These are phyloP conservation scores for Caretta caretta DNA, from an alignment of 2,113 vertebrate species.

Conservation along the genomic window DNA sequence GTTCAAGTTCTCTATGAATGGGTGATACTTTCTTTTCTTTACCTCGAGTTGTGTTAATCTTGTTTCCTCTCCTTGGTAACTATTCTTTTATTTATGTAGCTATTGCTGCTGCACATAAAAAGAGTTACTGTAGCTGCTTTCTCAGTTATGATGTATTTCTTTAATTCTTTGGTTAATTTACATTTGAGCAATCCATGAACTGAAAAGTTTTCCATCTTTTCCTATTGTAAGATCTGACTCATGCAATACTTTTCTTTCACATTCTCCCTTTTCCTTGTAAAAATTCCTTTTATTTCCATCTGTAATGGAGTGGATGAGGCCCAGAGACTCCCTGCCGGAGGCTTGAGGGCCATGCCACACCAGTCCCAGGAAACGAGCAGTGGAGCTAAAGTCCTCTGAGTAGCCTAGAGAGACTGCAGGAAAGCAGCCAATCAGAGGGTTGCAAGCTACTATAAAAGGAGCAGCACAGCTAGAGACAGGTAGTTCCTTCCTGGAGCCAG, in stretches of 20 bases:
- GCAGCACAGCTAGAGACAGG: no score
- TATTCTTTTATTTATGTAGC: neutral
- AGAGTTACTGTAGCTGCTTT: neutral
- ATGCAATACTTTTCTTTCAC: neutral
- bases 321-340: no score
- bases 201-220: neutral
- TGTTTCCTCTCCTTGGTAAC: neutral
- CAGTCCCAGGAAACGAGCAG: no score
- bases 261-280: neutral
- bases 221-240: neutral
- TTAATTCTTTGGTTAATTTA: neutral
- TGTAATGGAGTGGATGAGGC: no score
- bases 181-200: neutral
- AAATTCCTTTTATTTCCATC: neutral
- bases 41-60: neutral
- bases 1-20: neutral
- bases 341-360: no score
- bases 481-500: no score
- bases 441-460: no score
- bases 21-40: neutral
- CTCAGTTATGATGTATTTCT: neutral
- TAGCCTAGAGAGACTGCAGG: no score
- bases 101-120: neutral
- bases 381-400: no score
- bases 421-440: no score